Evolutionary conservation across 35 echinoderm and acorn worm genomes (phyloP), one percentile per base, ranked within the genome.

Genomic region (Strongylocentrotus purpuratus): DNA sequence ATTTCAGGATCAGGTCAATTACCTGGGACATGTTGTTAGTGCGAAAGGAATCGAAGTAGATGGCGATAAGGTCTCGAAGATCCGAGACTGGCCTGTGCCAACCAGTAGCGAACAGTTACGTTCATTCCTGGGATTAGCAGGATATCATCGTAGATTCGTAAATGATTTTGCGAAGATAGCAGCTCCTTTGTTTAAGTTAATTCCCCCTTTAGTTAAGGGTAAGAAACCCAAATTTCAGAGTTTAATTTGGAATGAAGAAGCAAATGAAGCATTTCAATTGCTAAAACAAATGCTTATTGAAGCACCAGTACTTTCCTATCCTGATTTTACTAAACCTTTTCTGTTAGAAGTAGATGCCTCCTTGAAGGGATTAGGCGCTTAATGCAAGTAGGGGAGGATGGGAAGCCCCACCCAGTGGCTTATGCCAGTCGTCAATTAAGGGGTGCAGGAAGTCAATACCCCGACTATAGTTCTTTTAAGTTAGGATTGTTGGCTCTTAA

Each of bases 261-360:
- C 61, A 28, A 15, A 71, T 71, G 25, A 28, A 71, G 87, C 87
- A 33, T 88, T 88, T 35, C 32, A 41, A 4, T 13, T 14, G 31
- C 22, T 88, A 88, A 88, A 88, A 46, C 10, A 33, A 4, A n/a
- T n/a, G 0, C 31, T 41, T 13, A 55, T 35, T 86, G 32, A 65
- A 45, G 94, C 96, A 1, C 94, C 96, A 20, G 78, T 96, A 9
- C 78, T 96, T 0, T 41, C 85, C 28, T 96, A 94, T 47, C 96
- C 94, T 15, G 4, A 92, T 1, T 96, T 95, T 92, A 46, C 32
- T 7, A 58, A 96, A 86, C 18, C 59, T 46, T 96, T 96, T 91
- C 48, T 96, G 6, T 20, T 94, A 9, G 96, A 96, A 47, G 86
- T 95, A 14, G 96, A 96, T 91, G 96, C 96, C 5, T 95, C 94